A percentile compares a stretch with the other conserved stretches of the same genome.
phyloP scores from a whole-genome alignment of 2,888 invertebrate genomes.

The Syrista parreyssii region DNA sequence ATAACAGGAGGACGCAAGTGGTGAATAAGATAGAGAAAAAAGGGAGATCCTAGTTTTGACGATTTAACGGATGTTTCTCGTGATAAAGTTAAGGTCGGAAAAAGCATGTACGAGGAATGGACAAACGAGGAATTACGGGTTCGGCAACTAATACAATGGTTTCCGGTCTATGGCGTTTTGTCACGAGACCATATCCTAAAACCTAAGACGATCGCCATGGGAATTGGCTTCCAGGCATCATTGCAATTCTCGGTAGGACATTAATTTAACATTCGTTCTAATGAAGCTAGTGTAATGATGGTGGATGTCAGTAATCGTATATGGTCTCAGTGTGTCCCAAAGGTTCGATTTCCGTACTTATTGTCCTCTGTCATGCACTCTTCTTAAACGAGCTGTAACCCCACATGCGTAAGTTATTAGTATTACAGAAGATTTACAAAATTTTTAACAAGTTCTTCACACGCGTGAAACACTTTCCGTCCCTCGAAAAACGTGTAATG shows the following conservation, averaged over 20 bases:
- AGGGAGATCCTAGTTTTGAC: not conserved
- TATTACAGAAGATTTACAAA: not conserved
- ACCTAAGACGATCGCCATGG: slow-evolving; percentile 24
- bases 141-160: not conserved
- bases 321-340: slow-evolving; percentile 21
- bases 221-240: slow-evolving; percentile 23
- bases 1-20: not conserved
- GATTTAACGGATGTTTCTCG: not conserved
- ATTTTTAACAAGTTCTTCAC: not conserved
- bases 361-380: slow-evolving; percentile 32
- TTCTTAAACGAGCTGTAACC: not conserved
- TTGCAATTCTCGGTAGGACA: slow-evolving; percentile 24
- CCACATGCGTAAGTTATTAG: not conserved
- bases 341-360: slow-evolving; percentile 24
- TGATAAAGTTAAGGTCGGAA: not conserved
- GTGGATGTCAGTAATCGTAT: slow-evolving; percentile 27
- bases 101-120: not conserved
- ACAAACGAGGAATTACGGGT: not conserved
- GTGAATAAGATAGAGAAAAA: not conserved
- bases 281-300: slow-evolving; percentile 27
- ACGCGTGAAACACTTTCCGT: not conserved
- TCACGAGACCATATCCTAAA: slow-evolving; percentile 17
- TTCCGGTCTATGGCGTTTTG: slow-evolving; percentile 19
- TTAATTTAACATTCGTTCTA: slow-evolving; percentile 33
- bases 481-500: not conserved